Percentiles rank a stretch among this genome's conserved stretches.
Conservation (phyloP, 2,888 invertebrate genomes). For the Aricia artaxerxes region DNA sequence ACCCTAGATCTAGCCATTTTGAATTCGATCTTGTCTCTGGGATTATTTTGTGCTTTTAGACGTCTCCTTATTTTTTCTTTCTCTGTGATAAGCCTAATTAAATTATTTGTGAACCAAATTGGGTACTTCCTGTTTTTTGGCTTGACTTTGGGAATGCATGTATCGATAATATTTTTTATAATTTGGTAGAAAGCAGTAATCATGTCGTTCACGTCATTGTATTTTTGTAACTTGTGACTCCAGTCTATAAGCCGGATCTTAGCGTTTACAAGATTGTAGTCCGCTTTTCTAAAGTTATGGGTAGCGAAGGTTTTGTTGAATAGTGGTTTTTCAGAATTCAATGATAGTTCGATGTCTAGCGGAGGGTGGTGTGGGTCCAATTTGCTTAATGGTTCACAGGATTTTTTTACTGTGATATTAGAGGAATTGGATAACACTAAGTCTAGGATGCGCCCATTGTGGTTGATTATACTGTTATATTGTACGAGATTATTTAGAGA, state of each 20-base stretch:
- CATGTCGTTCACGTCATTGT: conserved; percentile 17
- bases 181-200: conserved; percentile 2
- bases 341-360: no score
- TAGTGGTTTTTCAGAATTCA: no score
- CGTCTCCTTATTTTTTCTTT: conserved; percentile 29
- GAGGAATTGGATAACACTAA: no score
- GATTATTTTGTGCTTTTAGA: conserved; percentile 7
- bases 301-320: background rate
- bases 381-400: no score
- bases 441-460: no score
- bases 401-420: no score
- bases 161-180: conserved; percentile 13
- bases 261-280: conserved; percentile 3
- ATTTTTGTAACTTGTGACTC: background rate
- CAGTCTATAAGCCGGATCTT: background rate
- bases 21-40: background rate
- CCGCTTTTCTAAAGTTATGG: conserved; percentile 27
- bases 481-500: no score
- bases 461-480: no score
- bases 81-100: background rate
- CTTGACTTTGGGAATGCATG: background rate
- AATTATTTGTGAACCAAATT: conserved; percentile 16
- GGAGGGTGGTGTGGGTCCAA: no score
- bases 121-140: background rate
- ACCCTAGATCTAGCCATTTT: conserved; percentile 6